These are phyloP conservation scores for Zeugodacus cucurbitae DNA, from an alignment of 1,140 invertebrate genomes.

Conservation along the genomic window DNA sequence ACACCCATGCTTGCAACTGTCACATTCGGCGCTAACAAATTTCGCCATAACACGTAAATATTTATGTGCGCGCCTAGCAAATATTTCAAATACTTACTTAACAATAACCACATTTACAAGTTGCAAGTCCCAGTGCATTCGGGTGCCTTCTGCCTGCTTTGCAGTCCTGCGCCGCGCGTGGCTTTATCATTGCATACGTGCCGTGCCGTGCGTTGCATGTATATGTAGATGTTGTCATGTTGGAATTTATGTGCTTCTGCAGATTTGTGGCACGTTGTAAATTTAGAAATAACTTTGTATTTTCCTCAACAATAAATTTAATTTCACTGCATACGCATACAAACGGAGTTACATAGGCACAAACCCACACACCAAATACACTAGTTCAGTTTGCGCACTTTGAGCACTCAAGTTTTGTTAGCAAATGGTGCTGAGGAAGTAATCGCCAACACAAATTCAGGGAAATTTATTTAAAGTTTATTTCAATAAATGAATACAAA, in stretches of 20 bases:
- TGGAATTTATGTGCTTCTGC: constrained; percentile 24
- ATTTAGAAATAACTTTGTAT: constrained; percentile 36
- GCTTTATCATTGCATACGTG: not conserved
- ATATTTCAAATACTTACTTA: constrained; percentile 34
- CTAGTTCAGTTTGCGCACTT: not conserved
- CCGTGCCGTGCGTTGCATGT: not conserved
- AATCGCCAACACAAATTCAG: constrained; percentile 1
- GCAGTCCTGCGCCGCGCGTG: not conserved
- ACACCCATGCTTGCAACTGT: not conserved
- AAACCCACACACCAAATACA: too few species aligned
- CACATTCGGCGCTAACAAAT: not conserved
- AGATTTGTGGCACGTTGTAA: constrained; percentile 37
- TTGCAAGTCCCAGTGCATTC: not conserved
- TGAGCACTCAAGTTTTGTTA: not conserved
- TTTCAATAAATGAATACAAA: not conserved
- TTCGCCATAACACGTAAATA: constrained; percentile 32
- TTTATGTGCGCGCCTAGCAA: not conserved
- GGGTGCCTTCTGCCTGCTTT: not conserved
- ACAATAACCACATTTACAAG: constrained; percentile 29
- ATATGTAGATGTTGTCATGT: constrained; percentile 1
- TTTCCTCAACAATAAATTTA: constrained; percentile 34
- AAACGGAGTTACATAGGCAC: not conserved
- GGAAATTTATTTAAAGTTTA: not conserved
- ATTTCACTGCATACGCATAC: not conserved
- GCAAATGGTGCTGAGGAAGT: not conserved